These are phyloP conservation scores for Montipora cactus DNA, from an alignment of 64 coral and sea anemone species.

Conservation along the genomic window DNA sequence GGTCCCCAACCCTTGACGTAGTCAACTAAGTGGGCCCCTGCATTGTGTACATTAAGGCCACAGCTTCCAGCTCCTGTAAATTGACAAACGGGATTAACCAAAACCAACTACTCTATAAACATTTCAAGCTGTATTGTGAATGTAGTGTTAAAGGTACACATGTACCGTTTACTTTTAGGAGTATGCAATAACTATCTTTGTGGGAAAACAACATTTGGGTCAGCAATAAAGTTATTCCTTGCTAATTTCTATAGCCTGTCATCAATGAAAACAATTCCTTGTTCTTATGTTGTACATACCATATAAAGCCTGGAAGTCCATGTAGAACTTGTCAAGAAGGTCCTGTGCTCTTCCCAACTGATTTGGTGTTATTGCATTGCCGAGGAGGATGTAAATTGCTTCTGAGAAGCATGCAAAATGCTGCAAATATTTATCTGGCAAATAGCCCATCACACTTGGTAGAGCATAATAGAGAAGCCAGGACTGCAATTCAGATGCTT, in stretches of 20 bases:
- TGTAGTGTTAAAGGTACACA: too few species aligned
- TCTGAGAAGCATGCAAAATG: constrained; percentile 54
- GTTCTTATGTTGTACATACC: not conserved
- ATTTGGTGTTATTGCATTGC: constrained; percentile 1
- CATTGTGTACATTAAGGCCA: constrained; percentile 72
- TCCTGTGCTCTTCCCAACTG: not conserved
- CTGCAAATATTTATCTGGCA: constrained; percentile 26
- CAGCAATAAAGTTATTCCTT: too few species aligned
- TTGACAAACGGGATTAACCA: not conserved
- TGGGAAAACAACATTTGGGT: too few species aligned
- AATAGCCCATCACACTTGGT: constrained; percentile 35
- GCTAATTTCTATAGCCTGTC: too few species aligned
- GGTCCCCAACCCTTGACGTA: constrained; percentile 78
- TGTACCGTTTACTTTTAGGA: too few species aligned
- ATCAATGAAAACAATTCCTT: too few species aligned
- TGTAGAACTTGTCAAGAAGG: constrained; percentile 9
- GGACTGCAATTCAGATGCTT: constrained; percentile 68
- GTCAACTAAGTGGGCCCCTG: constrained; percentile 49
- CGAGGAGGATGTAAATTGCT: constrained; percentile 29
- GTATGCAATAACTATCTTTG: too few species aligned
- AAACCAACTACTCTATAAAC: too few species aligned
- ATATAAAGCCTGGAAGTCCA: constrained; percentile 12
- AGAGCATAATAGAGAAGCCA: constrained; percentile 62
- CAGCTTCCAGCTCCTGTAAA: constrained; percentile 55
- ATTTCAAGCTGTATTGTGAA: too few species aligned